Percentiles rank a stretch among this genome's conserved stretches.
Conservation (phyloP, 2,888 invertebrate species). For the Epistrophella euchroma region DNA sequence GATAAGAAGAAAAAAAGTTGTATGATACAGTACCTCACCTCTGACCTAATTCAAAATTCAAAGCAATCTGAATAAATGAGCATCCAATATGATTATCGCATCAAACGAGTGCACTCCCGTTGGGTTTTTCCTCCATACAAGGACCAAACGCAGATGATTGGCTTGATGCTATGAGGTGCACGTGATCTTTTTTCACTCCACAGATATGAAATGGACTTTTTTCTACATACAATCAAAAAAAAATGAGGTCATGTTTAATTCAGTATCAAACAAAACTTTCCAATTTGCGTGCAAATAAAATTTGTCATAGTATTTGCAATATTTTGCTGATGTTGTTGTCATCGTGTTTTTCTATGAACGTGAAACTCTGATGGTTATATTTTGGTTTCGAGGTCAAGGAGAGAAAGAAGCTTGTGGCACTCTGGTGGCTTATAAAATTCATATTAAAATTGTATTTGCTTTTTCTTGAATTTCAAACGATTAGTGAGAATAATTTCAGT, state of each 20-base stretch:
- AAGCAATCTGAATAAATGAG: slow-evolving; percentile 58
- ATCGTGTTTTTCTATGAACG: background rate
- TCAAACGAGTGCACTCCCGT: slow-evolving; percentile 13
- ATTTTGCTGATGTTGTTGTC: background rate
- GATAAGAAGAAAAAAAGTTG: slow-evolving; percentile 15
- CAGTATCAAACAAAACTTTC: slow-evolving; percentile 13
- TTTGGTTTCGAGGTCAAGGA: background rate
- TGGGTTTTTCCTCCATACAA: slow-evolving; percentile 6
- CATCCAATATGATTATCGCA: slow-evolving; percentile 45
- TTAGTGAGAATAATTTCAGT: background rate
- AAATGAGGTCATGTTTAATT: slow-evolving; percentile 24
- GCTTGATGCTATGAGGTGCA: background rate
- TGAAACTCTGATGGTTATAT: background rate
- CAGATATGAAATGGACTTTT: background rate
- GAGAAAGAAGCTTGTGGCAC: background rate
- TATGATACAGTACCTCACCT: slow-evolving; percentile 1
- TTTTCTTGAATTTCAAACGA: background rate
- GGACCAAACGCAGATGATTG: background rate
- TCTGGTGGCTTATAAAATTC: background rate
- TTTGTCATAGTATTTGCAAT: background rate
- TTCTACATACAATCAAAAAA: background rate
- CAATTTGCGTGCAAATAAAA: slow-evolving; percentile 29
- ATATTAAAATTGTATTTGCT: background rate
- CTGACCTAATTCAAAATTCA: slow-evolving; percentile 47
- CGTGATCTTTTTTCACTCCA: background rate